phyloP scores from a whole-genome alignment of 2,113 vertebrate species.

The Catharus minimus region DNA sequence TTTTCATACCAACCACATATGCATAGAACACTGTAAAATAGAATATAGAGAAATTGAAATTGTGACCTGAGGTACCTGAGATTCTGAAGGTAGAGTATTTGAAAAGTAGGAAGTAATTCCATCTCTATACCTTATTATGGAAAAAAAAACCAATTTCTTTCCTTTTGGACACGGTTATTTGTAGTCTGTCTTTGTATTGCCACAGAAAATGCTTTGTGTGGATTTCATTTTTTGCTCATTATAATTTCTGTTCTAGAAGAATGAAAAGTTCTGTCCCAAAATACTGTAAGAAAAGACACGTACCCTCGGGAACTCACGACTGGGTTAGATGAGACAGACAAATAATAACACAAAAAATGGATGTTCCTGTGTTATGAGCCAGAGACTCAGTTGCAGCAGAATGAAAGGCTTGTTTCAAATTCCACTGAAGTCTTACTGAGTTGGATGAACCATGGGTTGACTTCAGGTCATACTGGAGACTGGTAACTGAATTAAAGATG shows the following conservation, averaged over 20 bases:
- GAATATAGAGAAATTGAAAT: not conserved
- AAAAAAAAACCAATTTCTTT: not conserved
- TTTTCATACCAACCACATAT: not conserved
- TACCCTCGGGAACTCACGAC: not conserved
- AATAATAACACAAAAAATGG: not conserved
- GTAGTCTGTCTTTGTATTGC: not conserved
- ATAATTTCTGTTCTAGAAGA: not conserved
- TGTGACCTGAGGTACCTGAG: not conserved
- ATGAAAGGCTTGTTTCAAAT: slow-evolving; percentile 4
- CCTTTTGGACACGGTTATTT: not conserved
- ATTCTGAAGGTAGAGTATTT: not conserved
- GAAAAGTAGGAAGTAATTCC: not conserved
- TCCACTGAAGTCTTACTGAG: not conserved
- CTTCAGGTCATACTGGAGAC: not conserved
- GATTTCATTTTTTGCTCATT: slow-evolving; percentile 5
- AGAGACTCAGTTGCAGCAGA: not conserved
- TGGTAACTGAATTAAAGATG: not conserved
- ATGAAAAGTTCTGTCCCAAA: not conserved
- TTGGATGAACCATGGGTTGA: not conserved
- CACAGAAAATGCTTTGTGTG: not conserved
- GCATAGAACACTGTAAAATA: not conserved
- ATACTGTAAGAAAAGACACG: not conserved
- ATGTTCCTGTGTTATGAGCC: not conserved
- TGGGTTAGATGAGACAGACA: not conserved
- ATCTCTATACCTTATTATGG: not conserved